Evolutionary conservation across 2,888 invertebrate species (phyloP).

Genomic region (Lordiphosa andalusiaca): DNA sequence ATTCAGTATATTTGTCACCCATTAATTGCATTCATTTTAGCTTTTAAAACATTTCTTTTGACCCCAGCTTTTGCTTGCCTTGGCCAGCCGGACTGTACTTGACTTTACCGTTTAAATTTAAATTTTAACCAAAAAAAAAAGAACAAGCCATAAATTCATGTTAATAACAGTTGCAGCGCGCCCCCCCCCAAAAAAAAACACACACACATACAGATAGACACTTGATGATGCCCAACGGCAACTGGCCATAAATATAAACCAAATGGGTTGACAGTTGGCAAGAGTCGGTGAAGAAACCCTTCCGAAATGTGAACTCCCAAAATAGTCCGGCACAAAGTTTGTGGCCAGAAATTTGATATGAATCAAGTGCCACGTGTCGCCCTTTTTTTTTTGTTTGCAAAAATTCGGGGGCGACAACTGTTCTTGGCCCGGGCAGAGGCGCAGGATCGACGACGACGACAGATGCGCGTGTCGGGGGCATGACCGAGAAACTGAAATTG

Average conservation of each 20-base stretch:
- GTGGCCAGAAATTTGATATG: slow-evolving; percentile 74
- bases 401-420: slow-evolving; percentile 30
- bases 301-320: slow-evolving; percentile 58
- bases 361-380: slow-evolving; percentile 78
- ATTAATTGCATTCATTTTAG: no score
- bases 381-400: slow-evolving; percentile 27
- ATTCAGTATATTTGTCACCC: no score
- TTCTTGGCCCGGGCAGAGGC: slow-evolving; percentile 14
- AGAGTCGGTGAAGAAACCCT: slow-evolving; percentile 43
- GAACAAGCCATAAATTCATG: slow-evolving; percentile 55
- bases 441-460: slow-evolving; percentile 50
- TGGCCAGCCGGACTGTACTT: not conserved
- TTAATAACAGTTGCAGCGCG: slow-evolving; percentile 63
- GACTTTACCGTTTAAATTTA: slow-evolving; percentile 23
- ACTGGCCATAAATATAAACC: slow-evolving; percentile 63
- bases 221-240: slow-evolving; percentile 39
- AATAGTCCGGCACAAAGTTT: slow-evolving; percentile 60
- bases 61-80: no score
- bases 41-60: no score
- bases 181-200: slow-evolving; percentile 9
- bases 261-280: slow-evolving; percentile 70
- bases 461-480: slow-evolving; percentile 61
- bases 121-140: slow-evolving; percentile 26
- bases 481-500: slow-evolving; percentile 26
- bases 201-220: slow-evolving; percentile 3